Base-by-base conservation (phyloP, 2,797 vertebrate species). In the Stomatorhinus walkeri region DNA sequence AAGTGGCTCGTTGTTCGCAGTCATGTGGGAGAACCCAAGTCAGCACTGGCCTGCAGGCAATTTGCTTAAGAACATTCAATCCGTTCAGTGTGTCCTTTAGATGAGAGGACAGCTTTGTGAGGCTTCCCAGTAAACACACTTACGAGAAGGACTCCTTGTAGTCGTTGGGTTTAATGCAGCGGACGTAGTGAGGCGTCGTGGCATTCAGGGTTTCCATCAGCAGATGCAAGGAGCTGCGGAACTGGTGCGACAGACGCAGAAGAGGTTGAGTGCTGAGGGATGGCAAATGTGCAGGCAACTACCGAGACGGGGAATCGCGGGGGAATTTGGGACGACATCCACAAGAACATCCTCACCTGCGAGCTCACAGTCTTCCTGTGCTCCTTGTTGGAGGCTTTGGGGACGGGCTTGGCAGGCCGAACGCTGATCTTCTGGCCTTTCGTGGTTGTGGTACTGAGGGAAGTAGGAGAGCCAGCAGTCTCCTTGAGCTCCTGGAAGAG, bases 151-250 rank as follows among this genome's bases (percentile, higher is more conserved):
- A 90, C 72, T 97, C 96, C 89, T 99, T 99, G 48, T 93, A 88
- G 0, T 99, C 98, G 0, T 99, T 99, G 4, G 98, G 98, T 91
- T 99, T 99, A 95, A 99, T 97, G 93, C 98, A 99, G 92, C 98
- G 98, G 28, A 99, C 98, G 0, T 99, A 99, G 92, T 99, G 98
- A 0, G 98, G 98, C 0, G 97, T 99, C 0, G 98, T 99, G 52
- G 97, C 96, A 0, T 99, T 99, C 92, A 99, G 94, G 0, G 98
- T 99, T 91, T 99, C 98, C 98, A 98, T 99, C 54, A 99, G 96
- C 76, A 98, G 95, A 0, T 97, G 95, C 68, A 99, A 94, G 0
- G 98, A 99, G 59, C 94, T 97, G 9, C 97, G 97, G 93, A 99
- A 99, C 98, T 99, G 93, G 8, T 91, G 22, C 14, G 19, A 79